Base-by-base conservation (phyloP, 1,140 invertebrate genomes). In the Nebria ingens region DNA sequence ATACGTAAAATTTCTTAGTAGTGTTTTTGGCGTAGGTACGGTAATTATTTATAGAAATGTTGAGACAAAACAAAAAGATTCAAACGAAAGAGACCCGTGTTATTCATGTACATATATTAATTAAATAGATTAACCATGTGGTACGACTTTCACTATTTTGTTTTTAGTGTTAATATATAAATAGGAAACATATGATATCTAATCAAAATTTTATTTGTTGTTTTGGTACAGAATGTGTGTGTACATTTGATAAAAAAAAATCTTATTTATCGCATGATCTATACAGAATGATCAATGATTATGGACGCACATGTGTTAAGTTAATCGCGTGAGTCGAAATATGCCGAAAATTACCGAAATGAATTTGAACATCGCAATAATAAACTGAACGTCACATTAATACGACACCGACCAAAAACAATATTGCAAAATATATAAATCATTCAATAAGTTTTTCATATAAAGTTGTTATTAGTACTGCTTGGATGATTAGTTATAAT, bases 321-420 rank as follows among this genome's bases (percentile, higher is more conserved):
- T 17, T 29, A 6, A 17, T 45, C 40, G 9, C 40, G 40, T 45
- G 40, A 45, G 9, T 4, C 40, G 40, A 17, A 17, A 11, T 45
- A 11, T 4, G 3, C 9, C 40, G 40, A 17, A 45, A 45, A 45
- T 45, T 45, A 45, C 40, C 40, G 40, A 45, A 45, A 45, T 45
- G 40, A 45, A 45, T 45, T 45, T 45, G 17, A 45, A 45, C 40
- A 45, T 45, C 40, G 40, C 40, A 45, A 45, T 45, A n/a, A 34
- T 34, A 34, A 6, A 12, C 40, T 45, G 40, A 17, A 45, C 40
- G 40, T 45, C 40, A 45, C 40, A 45, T 45, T n/a, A 45, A 45
- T 45, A 45, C 40, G 15, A 45, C 40, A 45, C 40, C 40, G 40
- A 45, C 15, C 15, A 9, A 45, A 45, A 45, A 45, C 40, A 45